Base-by-base conservation (phyloP, 2,888 invertebrate species). In the Oligia strigilis region DNA sequence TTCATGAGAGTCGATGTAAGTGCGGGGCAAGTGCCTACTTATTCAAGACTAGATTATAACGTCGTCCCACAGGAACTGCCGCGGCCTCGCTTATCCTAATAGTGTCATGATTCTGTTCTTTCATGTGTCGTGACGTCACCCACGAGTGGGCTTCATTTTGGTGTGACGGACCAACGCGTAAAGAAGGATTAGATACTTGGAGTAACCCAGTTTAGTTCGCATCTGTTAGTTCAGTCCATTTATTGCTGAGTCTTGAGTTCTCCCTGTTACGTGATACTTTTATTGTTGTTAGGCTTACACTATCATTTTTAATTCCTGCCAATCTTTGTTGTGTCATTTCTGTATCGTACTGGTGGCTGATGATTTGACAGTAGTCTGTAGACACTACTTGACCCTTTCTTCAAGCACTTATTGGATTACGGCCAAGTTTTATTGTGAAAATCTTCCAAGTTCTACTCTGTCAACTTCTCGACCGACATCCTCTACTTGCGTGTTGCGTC, bases 71-170 rank as follows among this genome's bases (percentile, higher is more conserved):
- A 77, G 88, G 84, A 86, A 73, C 76, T 80, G 73, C 65, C 80
- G 70, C 72, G 84, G 76, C 83, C 88, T 88, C 88, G 88, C 89
- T 88, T 88, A 87, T 84, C 87, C 85, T 88, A 88, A 87, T 89
- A 87, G 86, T 88, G 88, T 83, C 82, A 83, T 87, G 82, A 86
- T 85, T 81, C 76, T 77, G 75, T 83, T 78, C 80, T 64, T 69
- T 79, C 73, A 80, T 85, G 79, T 71, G 66, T 77, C 69, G 79
- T 82, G 83, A 82, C 81, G 71, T 78, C 80, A 83, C 78, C 78
- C 79, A 64, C 60, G 70, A 72, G 73, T 77, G 77, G 55, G 62
- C 64, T 80, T 72, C 66, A 60, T 71, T 78, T 75, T 66, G 19
- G 58, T 76, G 75, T 66, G 58, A 62, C 60, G 69, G 72, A 66